Evolutionary conservation across 53 echinoderm and acorn worm genomes (phyloP).

Genomic region (Henricia sp.): DNA sequence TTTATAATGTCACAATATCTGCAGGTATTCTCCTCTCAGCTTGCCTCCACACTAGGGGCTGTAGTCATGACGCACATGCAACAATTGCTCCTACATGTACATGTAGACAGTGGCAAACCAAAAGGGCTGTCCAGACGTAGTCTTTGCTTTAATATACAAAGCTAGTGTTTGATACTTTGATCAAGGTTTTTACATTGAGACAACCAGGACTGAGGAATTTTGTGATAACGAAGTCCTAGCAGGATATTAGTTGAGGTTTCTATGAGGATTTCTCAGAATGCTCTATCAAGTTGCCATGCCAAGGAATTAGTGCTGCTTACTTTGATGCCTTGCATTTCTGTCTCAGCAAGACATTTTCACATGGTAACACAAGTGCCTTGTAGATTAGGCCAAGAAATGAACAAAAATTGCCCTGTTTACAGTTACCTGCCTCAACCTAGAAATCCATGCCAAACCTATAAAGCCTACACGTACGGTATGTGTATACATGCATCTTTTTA

Average conservation of each 20-base stretch:
- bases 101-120: conserved; percentile 3
- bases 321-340: too few species aligned
- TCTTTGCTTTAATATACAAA: conserved; percentile 18
- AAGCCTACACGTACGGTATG: too few species aligned
- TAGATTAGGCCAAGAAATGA: too few species aligned
- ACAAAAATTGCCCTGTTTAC: too few species aligned
- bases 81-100: conserved; percentile 16
- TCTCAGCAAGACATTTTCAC: too few species aligned
- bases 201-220: conserved; percentile 5
- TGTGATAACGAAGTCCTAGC: conserved; percentile 4
- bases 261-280: conserved; percentile 20
- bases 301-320: conserved; percentile 34
- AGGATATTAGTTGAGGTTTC: neutral
- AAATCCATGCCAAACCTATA: too few species aligned
- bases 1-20: conserved; percentile 32
- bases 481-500: too few species aligned
- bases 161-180: conserved; percentile 33
- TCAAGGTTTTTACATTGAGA: neutral
- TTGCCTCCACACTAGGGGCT: conserved; percentile 32
- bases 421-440: too few species aligned
- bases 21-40: conserved; percentile 27
- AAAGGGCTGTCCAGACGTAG: conserved; percentile 18
- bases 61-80: conserved; percentile 49
- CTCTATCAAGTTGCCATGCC: conserved; percentile 20
- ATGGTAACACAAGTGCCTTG: too few species aligned